Conservation (phyloP, 2,113 vertebrate species). For the Isurus oxyrinchus region DNA sequence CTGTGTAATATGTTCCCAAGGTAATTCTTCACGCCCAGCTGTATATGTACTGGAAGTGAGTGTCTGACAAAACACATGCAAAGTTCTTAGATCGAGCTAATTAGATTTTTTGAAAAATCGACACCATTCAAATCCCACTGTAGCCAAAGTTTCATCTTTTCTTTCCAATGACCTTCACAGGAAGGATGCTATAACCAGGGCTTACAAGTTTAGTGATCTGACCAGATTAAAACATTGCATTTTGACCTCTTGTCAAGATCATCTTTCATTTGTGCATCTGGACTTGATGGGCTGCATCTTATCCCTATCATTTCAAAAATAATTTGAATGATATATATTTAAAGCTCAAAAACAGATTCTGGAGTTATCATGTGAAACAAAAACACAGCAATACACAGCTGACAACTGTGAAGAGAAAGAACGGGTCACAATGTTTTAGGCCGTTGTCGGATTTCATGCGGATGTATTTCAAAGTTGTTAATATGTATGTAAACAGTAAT, state of each 20-base stretch:
- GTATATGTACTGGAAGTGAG: not conserved
- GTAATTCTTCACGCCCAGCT: not conserved
- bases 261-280: conserved; percentile 9
- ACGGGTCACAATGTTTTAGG: not conserved
- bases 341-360: not conserved
- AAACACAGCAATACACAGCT: not conserved
- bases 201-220: not conserved
- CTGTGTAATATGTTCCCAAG: not conserved
- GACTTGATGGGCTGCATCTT: not conserved
- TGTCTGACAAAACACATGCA: not conserved
- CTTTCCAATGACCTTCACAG: conserved; percentile 28
- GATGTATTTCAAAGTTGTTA: not conserved
- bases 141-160: not conserved
- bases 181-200: not conserved
- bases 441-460: not conserved
- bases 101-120: conserved; percentile 24
- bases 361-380: not conserved
- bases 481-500: not conserved
- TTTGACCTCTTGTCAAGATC: not conserved
- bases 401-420: not conserved
- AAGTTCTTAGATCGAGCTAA: not conserved
- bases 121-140: conserved; percentile 21
- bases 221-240: not conserved
- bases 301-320: not conserved
- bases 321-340: too few relatives aligned